Evolutionary conservation across 2,888 invertebrate species (phyloP).

Genomic region (Trissolcus japonicus): DNA sequence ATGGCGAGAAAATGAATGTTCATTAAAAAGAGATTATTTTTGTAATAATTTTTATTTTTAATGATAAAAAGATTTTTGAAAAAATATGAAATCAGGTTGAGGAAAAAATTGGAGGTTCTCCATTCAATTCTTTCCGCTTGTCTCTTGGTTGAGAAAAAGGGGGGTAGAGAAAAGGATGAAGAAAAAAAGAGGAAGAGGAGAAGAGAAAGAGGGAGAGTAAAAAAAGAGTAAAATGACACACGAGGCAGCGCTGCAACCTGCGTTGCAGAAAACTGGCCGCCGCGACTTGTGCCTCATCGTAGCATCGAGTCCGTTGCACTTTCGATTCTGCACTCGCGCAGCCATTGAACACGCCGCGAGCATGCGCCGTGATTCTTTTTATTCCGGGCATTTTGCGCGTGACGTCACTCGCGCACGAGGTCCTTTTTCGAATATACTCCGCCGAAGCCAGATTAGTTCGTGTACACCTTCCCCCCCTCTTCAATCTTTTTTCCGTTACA

Average conservation of each 20-base stretch:
- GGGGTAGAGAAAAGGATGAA: slow-evolving; percentile 11
- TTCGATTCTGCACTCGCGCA: slow-evolving; percentile 54
- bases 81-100: slow-evolving; percentile 20
- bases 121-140: slow-evolving; percentile 20
- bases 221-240: slow-evolving; percentile 38
- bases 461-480: slow-evolving; percentile 6
- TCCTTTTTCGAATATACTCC: slow-evolving; percentile 34
- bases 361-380: slow-evolving; percentile 54
- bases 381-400: slow-evolving; percentile 43
- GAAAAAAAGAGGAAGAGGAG: slow-evolving; percentile 8
- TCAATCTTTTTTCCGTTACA: slow-evolving; percentile 33
- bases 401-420: slow-evolving; percentile 45
- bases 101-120: not conserved
- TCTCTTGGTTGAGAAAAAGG: slow-evolving; percentile 5
- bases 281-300: slow-evolving; percentile 28
- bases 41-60: too few species aligned
- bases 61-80: not conserved
- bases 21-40: too few species aligned
- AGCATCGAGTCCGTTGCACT: slow-evolving; percentile 56
- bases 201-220: slow-evolving; percentile 11
- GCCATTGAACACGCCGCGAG: slow-evolving; percentile 51
- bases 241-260: slow-evolving; percentile 49
- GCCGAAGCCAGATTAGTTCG: slow-evolving; percentile 43
- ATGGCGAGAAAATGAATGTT: too few species aligned
- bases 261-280: slow-evolving; percentile 49